Percentiles rank a stretch among this genome's conserved stretches.
These are phyloP conservation scores for Illadopsis cleaveri DNA, from an alignment of 2,113 vertebrate genomes.

Conservation along the genomic window DNA sequence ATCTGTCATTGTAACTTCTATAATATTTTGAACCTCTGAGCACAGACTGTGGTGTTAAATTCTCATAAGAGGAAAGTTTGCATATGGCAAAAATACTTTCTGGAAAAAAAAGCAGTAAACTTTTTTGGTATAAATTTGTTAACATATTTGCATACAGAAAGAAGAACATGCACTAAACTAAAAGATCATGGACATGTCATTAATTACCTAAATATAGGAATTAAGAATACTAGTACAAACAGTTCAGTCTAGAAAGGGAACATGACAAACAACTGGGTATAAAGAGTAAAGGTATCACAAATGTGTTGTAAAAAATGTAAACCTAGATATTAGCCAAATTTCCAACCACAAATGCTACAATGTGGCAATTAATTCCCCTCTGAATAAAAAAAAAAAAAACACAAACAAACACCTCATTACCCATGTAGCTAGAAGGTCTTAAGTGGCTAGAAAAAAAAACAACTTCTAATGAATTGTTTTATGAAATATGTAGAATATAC, in stretches of 20 bases:
- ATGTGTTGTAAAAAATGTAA: neutral
- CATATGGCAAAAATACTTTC: neutral
- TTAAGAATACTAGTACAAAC: neutral
- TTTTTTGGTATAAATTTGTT: neutral
- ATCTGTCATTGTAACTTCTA: neutral
- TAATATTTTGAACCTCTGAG: neutral
- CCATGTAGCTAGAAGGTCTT: neutral
- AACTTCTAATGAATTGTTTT: neutral
- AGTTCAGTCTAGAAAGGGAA: neutral
- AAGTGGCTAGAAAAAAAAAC: neutral
- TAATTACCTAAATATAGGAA: neutral
- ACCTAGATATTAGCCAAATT: neutral
- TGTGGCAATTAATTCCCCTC: rapidly evolving
- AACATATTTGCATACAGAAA: neutral
- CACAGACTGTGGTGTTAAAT: neutral
- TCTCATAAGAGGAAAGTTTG: neutral
- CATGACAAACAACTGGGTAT: neutral
- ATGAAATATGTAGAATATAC: neutral
- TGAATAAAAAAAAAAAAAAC: neutral
- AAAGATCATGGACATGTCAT: neutral
- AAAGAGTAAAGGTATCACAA: neutral
- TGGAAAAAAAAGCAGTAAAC: too few species aligned
- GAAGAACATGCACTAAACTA: neutral
- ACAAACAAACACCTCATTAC: neutral
- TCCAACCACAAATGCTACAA: neutral